Conservation (phyloP, 2,888 invertebrate genomes). For the Dasypogon diadema region DNA sequence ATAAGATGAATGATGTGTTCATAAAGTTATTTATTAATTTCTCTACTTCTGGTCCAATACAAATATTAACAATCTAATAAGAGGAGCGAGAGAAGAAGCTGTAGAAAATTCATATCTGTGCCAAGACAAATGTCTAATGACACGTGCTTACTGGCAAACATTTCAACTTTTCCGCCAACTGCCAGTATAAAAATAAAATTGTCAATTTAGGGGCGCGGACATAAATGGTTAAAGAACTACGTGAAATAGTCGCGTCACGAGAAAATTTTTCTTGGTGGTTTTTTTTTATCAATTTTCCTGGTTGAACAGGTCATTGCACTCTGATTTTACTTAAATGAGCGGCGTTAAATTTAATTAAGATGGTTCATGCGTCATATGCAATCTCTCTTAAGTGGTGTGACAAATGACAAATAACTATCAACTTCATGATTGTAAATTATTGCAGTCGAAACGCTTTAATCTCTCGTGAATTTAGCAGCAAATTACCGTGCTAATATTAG, state of each 20-base stretch:
- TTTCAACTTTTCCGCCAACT: constrained; percentile 42
- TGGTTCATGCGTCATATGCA: neutral
- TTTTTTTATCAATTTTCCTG: neutral
- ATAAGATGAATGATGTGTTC: neutral
- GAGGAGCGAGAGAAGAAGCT: neutral
- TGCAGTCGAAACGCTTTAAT: neutral
- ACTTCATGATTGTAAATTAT: neutral
- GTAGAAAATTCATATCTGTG: constrained; percentile 29
- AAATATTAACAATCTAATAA: neutral
- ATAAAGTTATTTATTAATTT: neutral
- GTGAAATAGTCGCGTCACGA: constrained; percentile 22
- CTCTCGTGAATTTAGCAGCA: neutral
- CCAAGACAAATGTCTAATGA: constrained; percentile 43
- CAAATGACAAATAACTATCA: neutral
- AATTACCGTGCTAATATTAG: neutral
- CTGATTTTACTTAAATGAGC: neutral
- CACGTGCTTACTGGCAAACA: constrained; percentile 45
- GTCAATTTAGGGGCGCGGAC: constrained; percentile 37
- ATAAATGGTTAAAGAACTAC: constrained; percentile 35
- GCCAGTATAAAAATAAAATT: constrained; percentile 44
- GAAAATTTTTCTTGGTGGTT: neutral
- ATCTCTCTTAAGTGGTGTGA: neutral
- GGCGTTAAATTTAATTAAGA: neutral
- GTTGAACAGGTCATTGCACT: neutral
- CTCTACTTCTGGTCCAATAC: neutral